Conservation (phyloP, 2,797 vertebrate genomes). For the Tokudaia tokunoshimensis region DNA sequence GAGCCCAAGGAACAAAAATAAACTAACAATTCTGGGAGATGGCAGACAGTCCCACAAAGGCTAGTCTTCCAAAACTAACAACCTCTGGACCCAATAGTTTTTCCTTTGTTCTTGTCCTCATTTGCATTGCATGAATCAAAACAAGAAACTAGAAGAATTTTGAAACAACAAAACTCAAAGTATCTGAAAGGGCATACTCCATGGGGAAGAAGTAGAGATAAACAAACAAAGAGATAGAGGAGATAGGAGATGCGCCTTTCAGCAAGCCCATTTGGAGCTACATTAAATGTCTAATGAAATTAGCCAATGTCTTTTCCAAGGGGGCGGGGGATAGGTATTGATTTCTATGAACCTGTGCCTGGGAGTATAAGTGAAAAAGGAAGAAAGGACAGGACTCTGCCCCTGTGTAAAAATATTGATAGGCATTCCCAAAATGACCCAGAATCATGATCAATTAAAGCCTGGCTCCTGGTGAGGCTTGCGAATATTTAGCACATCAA, state of each 20-base stretch:
- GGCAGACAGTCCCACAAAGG: neutral
- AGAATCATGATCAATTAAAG: slow-evolving; percentile 78
- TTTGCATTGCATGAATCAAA: neutral
- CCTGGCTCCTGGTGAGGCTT: slow-evolving; percentile 80
- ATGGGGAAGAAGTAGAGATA: neutral
- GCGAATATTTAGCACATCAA: slow-evolving; percentile 78
- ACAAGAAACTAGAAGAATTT: neutral
- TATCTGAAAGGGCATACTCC: neutral
- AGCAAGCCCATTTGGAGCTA: neutral
- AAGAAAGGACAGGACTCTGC: slow-evolving; percentile 35
- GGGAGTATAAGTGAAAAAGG: neutral
- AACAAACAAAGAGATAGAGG: neutral
- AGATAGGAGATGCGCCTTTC: neutral
- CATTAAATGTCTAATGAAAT: neutral
- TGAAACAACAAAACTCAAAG: neutral
- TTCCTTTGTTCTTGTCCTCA: neutral
- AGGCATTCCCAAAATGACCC: slow-evolving; percentile 63
- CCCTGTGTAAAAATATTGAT: slow-evolving; percentile 75
- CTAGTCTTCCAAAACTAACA: neutral
- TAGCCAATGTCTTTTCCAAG: slow-evolving; percentile 18
- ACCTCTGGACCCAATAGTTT: neutral
- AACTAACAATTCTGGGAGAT: neutral
- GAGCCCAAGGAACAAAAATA: neutral
- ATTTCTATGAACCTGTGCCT: neutral
- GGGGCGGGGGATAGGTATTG: neutral